Conservation (phyloP, 2,113 vertebrate species). For the Vimba vimba region DNA sequence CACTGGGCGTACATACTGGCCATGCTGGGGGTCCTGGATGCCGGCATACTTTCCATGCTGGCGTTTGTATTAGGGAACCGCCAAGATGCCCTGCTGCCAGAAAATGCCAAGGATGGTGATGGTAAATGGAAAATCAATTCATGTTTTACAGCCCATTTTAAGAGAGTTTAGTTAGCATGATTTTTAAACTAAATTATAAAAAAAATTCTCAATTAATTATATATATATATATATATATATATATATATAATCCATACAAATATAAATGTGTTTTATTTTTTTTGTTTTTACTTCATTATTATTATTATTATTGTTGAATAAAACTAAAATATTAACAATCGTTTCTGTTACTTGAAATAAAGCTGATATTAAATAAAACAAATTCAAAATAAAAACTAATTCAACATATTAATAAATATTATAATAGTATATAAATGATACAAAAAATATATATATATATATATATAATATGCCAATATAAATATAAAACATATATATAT, state of each 20-base stretch:
- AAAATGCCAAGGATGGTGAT: slow-evolving; percentile 72
- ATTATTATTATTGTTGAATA: neutral
- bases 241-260: no score
- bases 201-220: neutral
- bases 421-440: neutral
- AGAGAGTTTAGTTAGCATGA: neutral
- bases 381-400: neutral
- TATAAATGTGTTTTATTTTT: neutral
- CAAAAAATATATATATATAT: no score
- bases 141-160: neutral
- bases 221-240: no score
- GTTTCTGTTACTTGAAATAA: neutral
- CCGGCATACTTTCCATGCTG: slow-evolving; percentile 78
- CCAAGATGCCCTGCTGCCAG: slow-evolving; percentile 81
- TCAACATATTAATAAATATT: neutral
- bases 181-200: neutral
- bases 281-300: neutral
- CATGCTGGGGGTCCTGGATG: slow-evolving; percentile 79
- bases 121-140: neutral
- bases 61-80: slow-evolving; percentile 83
- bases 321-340: neutral
- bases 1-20: slow-evolving; percentile 85
- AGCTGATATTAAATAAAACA: neutral
- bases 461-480: no score
- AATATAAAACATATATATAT: no score